Base-by-base conservation (phyloP, 2,888 invertebrate species). In the Cerceris rybyensis region DNA sequence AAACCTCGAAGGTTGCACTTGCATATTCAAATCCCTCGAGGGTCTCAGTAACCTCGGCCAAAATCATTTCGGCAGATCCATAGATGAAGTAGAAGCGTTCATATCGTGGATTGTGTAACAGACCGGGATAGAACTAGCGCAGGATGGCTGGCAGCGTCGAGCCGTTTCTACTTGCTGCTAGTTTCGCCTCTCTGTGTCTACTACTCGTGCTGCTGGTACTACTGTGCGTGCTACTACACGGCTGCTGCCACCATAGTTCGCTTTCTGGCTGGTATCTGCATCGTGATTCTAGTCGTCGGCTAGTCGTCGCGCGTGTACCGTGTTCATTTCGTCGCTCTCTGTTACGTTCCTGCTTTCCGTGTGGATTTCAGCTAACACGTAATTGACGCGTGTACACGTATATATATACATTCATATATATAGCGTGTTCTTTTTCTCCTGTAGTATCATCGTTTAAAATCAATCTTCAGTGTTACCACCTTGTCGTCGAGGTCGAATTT, bases 281-380 rank as follows among this genome's bases (percentile, higher is more conserved):
- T 46, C 57, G 59, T 55, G 43, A 65, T 55, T 72, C 75, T 84
- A 84, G 83, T 79, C 85, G 70, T 66, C 57, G 69, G 41, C 75
- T 73, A 81, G 81, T 74, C 76, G 83, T 52, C 80, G 82, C 58
- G 81, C 61, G 80, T 28, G 28, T 59, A 42, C 63, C 65, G 75
- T 55, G 66, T 78, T 60, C 68, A 54, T 52, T 61, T 49, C 64
- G 13, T 52, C 50, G 9, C 17, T 58, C 39, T 28, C 16, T 46
- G 46, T 69, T 16, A 16, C 54, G 1, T 8, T 14, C 6, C 28
- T 17, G 28, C 46, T 28, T 46, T 14, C 43, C 11, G 46, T 11
- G 46, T 46, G 11, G 9, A 28, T 28, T 28, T 28, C 28, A 28
- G 28, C 28, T 28, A 28, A 1, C 28, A 28, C 28, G 28, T 28